Base-by-base conservation (phyloP, 2,797 vertebrate genomes). In the Leuciscus waleckii region DNA sequence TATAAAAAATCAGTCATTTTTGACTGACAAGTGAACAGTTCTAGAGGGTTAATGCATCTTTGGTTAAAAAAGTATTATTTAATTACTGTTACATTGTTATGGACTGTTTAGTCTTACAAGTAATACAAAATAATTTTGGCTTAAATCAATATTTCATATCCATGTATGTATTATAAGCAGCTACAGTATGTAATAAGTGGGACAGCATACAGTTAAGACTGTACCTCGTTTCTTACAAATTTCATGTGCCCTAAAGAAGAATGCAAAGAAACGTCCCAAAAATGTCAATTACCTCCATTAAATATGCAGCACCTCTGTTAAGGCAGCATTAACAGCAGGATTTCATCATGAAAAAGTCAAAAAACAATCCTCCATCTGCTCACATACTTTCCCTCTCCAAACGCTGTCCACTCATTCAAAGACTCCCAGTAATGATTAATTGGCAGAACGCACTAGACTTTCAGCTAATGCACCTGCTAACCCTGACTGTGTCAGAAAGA, bases 401-500 rank as follows among this genome's bases (percentile, higher is more conserved):
- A 41, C 0, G 1, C 39, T 79, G 83, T 89, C 91, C 83, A 67
- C 91, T 87, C 87, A 85, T 85, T 87, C 63, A 81, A 81, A 89
- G 89, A 87, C 86, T 88, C 88, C 83, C 86, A 89, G 90, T 58
- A 82, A 91, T 89, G 90, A 92, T 81, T 78, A 91, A 94, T 91
- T 91, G 93, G 92, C 92, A 93, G 71, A 85, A 51, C 4, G 29
- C 76, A 8, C 81, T 90, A 88, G 80, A 74, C 67, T 73, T 86
- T 85, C 86, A 85, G 89, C 14, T 58, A 65, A 54, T 83, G 92
- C 92, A 94, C 92, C 93, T 93, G 93, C 90, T 91, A 86, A 88
- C 84, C 81, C 89, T 91, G 93, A 90, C 91, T 63, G 85, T 85
- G 39, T 75, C 51, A 35, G 71, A 76, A 32, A 67, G 54, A 76